Percentiles rank a stretch among this genome's conserved stretches.
Evolutionary conservation across 2,797 vertebrate genomes (phyloP).

Genomic region (Astyanax mexicanus): DNA sequence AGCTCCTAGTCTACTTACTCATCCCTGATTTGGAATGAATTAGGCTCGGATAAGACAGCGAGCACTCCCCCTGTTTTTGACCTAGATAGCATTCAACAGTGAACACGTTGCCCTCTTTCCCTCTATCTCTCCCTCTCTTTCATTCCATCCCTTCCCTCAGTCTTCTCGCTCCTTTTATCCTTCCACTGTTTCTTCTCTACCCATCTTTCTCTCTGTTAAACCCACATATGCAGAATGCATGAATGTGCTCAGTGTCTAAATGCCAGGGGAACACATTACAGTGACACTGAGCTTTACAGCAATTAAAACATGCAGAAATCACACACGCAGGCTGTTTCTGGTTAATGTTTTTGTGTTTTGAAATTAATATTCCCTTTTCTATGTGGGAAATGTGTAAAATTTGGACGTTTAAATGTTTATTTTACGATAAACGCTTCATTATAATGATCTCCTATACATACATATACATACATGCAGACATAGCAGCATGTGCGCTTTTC

Average conservation of each 20-base stretch:
- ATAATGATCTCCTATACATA: not conserved
- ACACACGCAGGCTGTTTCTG: not conserved
- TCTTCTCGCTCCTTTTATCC: not conserved
- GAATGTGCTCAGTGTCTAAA: conserved; percentile 21
- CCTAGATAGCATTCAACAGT: conserved; percentile 54
- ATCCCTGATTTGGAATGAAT: conserved; percentile 48
- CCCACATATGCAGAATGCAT: conserved; percentile 3
- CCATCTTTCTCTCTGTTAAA: not conserved
- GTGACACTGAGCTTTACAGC: not conserved
- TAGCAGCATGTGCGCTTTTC: not conserved
- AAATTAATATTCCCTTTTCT: not conserved
- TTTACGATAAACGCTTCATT: not conserved
- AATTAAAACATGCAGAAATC: not conserved
- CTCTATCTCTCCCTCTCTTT: not conserved
- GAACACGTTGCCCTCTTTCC: conserved; percentile 14
- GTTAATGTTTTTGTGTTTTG: not conserved
- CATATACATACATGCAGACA: too few species aligned
- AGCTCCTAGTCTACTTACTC: not conserved
- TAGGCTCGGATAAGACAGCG: conserved; percentile 21
- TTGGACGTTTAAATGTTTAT: too few species aligned
- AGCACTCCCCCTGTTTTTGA: conserved; percentile 46
- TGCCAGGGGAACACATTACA: conserved; percentile 8
- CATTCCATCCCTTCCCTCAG: not conserved
- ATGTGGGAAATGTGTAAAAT: not conserved
- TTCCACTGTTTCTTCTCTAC: conserved; percentile 2